Evolutionary conservation across 2,113 vertebrate species (phyloP), one percentile per base, ranked within the genome.

Genomic region (Oostethus manadensis): DNA sequence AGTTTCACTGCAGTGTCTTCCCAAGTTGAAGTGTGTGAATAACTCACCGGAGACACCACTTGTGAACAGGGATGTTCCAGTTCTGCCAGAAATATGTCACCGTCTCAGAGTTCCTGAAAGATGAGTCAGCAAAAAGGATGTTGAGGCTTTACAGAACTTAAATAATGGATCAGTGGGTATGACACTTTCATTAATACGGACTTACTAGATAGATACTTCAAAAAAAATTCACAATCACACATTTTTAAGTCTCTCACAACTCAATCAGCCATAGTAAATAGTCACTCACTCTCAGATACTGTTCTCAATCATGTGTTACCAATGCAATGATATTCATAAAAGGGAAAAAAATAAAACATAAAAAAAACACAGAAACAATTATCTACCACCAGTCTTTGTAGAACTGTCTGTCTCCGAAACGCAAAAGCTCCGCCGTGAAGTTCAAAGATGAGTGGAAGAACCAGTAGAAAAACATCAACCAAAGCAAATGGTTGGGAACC

Each of bases 51-150:
- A 90, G 64, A 73, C 94, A 97, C 94, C 94, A 97, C 78, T 93
- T 97, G 89, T 97, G 94, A 35, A 96, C 94, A 0, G 94, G 94
- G 77, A 97, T 94, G 77, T 97, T 97, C 94, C 94, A 97, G 79
- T 97, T 97, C 86, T 94, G 92, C 94, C 94, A 97, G 76, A 96
- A 96, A 84, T 95, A 94, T 38, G 88, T 92, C 73, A 97, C 88
- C 0, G 90, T 89, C 84, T 97, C 93, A 0, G 94, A 88, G 77
- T 97, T 97, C 94, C 94, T 97, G 77, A 56, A 62, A 72, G 67
- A 80, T 22, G 48, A 70, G 47, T 49, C 58, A 65, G 63, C 51
- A 66, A 66, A 13, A n/a, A 18, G 15, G 43, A 58, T 3, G 48
- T 2, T 58, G 22, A 49, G 64, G 10, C 29, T 56, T 66, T 50